Conservation (phyloP, 2,113 vertebrate species). For the Calypte anna region DNA sequence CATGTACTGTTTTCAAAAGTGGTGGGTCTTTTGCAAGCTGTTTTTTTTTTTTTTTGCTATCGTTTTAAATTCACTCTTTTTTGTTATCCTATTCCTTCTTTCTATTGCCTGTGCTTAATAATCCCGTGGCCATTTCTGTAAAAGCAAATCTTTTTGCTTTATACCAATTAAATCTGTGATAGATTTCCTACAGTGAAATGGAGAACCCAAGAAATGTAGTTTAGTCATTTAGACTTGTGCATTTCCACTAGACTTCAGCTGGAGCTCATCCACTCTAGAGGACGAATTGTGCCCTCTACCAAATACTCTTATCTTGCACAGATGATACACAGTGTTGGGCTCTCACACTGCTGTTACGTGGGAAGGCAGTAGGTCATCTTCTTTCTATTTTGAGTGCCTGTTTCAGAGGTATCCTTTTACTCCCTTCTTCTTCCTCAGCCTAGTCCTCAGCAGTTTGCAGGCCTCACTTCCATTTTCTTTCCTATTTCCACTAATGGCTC, state of each 20-base stretch:
- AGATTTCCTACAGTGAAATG: neutral
- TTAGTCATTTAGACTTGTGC: neutral
- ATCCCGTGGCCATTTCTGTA: neutral
- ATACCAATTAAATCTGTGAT: neutral
- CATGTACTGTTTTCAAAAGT: slow-evolving; percentile 6
- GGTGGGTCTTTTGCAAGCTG: rapidly evolving
- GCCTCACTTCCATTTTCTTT: neutral
- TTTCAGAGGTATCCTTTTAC: slow-evolving; percentile 38
- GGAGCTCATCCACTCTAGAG: neutral
- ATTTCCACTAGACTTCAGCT: neutral
- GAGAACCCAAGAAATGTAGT: neutral
- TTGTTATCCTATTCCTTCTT: neutral
- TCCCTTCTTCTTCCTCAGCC: slow-evolving; percentile 2
- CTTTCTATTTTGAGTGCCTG: slow-evolving; percentile 25
- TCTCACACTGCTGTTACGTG: neutral
- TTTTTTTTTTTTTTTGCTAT: neutral
- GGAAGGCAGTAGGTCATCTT: slow-evolving; percentile 1
- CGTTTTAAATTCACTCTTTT: neutral
- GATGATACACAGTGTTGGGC: neutral
- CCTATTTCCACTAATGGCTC: neutral
- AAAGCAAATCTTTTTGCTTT: neutral
- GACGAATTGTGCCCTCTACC: neutral
- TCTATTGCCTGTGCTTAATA: neutral
- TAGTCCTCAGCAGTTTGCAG: neutral
- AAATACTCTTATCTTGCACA: neutral